These are phyloP conservation scores for Eleginops maclovinus DNA, from an alignment of 2,113 vertebrate species.

Conservation along the genomic window DNA sequence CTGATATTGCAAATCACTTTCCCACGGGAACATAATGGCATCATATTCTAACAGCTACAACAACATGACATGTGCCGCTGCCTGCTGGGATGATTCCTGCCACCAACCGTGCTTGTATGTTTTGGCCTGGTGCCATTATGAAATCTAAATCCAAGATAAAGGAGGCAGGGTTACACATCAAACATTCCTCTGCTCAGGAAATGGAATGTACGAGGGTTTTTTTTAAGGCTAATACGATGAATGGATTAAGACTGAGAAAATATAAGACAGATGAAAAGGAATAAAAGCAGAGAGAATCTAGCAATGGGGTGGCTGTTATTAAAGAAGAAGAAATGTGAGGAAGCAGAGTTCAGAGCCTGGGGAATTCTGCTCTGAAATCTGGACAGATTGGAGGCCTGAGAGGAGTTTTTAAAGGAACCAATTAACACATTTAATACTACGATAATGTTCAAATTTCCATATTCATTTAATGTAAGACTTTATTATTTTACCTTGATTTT, in stretches of 20 bases:
- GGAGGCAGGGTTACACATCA: slow-evolving; percentile 41
- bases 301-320: neutral
- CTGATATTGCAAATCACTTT: slow-evolving; percentile 19
- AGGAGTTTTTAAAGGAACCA: no score
- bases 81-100: slow-evolving; percentile 5
- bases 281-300: neutral
- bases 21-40: slow-evolving; percentile 25
- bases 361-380: neutral
- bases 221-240: slow-evolving; percentile 12
- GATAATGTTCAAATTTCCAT: no score
- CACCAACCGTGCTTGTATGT: slow-evolving; percentile 44
- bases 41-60: slow-evolving; percentile 34
- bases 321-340: neutral
- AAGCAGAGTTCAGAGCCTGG: neutral
- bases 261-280: neutral
- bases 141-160: slow-evolving; percentile 61
- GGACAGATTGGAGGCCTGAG: no score
- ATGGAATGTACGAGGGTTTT: slow-evolving; percentile 16
- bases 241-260: slow-evolving; percentile 8
- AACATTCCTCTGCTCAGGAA: slow-evolving; percentile 40
- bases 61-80: slow-evolving; percentile 8
- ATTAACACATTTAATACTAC: no score
- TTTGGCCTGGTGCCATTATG: slow-evolving; percentile 49
- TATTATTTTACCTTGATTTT: no score
- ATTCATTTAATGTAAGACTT: no score